Evolutionary conservation across 2,797 vertebrate genomes (phyloP), one percentile per base, ranked within the genome.

Genomic region (Galagoides demidoff): DNA sequence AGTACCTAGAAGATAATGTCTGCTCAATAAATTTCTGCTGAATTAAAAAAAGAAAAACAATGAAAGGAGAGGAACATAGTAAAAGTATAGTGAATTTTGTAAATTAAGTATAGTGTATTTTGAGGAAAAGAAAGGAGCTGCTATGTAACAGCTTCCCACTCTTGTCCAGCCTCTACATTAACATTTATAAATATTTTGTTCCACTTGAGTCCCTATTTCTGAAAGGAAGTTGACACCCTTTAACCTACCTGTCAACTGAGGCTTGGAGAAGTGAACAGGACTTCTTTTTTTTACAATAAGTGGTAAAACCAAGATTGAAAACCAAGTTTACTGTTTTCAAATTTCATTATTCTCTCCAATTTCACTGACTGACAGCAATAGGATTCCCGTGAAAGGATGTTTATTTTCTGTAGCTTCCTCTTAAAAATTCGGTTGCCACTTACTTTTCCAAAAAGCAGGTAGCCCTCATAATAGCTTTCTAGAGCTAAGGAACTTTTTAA

Each of bases 401-500:
- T 13, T 45, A 77, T 74, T 85, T 92, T 81, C 7, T 31, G 5
- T 34, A 85, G 37, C 25, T 89, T 86, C 27, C 37, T 92, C 25
- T 83, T 90, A 88, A 78, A 59, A 25, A 96, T 61, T 61, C 16
- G 29, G 0, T 85, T 71, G 17, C 45, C 92, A 93, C 13, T 43
- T 78, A 83, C 1, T 64, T 94, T 83, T 73, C 59, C 31, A 68
- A 88, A 94, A 92, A 68, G 6, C 11, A 85, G 5, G n/a, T 16
- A 85, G 2, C 74, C 2, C 4, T 93, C n/a, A 22, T 4, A 76
- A 59, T 39, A 94, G 31, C 25, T 57, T 49, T 82, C 19, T 34
- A 57, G n/a, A 31, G 1, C 8, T 92, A 91, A 92, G 19, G 43
- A 84, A 4, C 27, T 78, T 59, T 88, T 92, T 93, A 93, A 95